These are phyloP conservation scores for Cyrtorhinus lividipennis DNA, from an alignment of 1,140 invertebrate genomes.

Conservation along the genomic window DNA sequence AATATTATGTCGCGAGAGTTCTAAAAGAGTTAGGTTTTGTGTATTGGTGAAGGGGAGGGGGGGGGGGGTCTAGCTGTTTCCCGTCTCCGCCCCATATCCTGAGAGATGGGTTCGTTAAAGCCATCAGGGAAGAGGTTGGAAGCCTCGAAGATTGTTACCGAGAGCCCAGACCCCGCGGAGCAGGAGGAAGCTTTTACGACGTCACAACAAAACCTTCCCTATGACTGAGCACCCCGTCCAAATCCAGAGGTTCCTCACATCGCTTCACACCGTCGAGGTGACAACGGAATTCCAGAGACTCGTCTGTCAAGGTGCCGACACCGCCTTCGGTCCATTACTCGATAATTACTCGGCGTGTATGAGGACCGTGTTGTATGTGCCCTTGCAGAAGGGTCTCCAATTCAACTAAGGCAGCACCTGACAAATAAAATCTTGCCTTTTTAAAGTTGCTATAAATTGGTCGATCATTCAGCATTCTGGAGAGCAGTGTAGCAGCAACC, in stretches of 20 bases:
- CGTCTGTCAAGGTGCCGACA: no score
- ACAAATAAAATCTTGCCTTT: no score
- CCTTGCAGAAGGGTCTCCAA: no score
- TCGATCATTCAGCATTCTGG: no score
- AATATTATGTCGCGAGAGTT: background rate
- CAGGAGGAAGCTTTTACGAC: background rate
- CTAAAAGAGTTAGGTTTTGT: background rate
- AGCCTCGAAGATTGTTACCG: background rate
- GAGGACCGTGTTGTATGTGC: no score
- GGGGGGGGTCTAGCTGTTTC: no score
- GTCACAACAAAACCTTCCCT: background rate
- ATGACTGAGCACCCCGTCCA: background rate
- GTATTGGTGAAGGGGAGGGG: background rate
- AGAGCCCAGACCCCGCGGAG: background rate
- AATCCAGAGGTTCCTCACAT: background rate
- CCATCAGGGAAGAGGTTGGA: background rate
- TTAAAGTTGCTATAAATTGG: no score
- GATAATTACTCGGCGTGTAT: no score
- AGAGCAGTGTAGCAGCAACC: no score
- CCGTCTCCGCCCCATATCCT: background rate
- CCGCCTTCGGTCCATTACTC: no score
- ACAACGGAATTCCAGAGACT: slow-evolving; percentile 1
- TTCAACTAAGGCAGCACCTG: no score
- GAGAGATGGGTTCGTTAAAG: slow-evolving; percentile 6
- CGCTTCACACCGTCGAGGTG: background rate